These are phyloP conservation scores for Tenrec ecaudatus DNA, from an alignment of 2,113 vertebrate species.

Conservation along the genomic window DNA sequence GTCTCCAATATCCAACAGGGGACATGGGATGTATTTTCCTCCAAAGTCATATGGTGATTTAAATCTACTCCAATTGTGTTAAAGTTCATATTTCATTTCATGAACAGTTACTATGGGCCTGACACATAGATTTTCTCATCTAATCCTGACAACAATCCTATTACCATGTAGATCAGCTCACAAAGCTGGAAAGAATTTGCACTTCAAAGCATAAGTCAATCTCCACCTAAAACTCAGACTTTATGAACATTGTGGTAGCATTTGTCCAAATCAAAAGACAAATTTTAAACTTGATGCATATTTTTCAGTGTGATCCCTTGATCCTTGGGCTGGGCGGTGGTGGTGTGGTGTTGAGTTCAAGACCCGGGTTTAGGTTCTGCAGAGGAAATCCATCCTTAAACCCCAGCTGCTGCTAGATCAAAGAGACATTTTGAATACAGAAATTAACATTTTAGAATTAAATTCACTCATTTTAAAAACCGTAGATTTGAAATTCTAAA, in stretches of 20 bases:
- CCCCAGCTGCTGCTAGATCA: not conserved
- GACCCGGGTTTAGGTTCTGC: not conserved
- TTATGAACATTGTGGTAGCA: not conserved
- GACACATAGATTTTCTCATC: not conserved
- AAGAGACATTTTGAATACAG: slow-evolving; percentile 47
- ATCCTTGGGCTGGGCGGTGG: not conserved
- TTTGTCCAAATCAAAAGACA: not conserved
- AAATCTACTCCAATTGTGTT: not conserved
- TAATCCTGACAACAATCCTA: not conserved
- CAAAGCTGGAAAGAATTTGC: not conserved
- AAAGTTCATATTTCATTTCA: not conserved
- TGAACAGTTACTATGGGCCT: not conserved
- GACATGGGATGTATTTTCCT: not conserved
- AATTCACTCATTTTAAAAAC: not conserved
- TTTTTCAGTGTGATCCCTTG: not conserved
- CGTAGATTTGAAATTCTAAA: slow-evolving; percentile 23
- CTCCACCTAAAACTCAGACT: not conserved
- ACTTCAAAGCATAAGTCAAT: not conserved
- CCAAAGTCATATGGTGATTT: not conserved
- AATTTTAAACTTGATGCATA: slow-evolving; percentile 52
- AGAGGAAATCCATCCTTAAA: slow-evolving; percentile 13
- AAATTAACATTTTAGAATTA: not conserved
- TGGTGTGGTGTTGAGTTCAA: not conserved
- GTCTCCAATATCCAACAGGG: not conserved
- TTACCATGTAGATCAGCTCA: not conserved